A percentile compares a stretch with the other conserved stretches of the same genome.
These are phyloP conservation scores for Tenthredo mesomela DNA, from an alignment of 2,888 invertebrate species.

Conservation along the genomic window DNA sequence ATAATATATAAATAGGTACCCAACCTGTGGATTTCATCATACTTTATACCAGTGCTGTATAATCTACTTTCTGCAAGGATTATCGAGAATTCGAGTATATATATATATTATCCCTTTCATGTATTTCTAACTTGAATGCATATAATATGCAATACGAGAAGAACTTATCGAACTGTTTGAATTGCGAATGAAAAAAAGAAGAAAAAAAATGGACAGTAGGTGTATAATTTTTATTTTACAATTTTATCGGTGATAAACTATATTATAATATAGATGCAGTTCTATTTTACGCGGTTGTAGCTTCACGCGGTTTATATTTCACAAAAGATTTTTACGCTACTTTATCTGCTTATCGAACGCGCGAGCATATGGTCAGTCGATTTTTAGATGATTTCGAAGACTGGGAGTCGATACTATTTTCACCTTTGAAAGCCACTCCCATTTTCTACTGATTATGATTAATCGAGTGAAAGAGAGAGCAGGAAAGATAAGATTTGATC, in stretches of 20 bases:
- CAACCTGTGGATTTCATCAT: constrained; percentile 23
- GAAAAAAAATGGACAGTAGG: neutral
- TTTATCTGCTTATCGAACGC: neutral
- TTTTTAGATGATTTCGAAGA: neutral
- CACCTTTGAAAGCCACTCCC: neutral
- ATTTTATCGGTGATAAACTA: neutral
- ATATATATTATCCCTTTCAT: neutral
- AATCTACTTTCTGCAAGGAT: neutral
- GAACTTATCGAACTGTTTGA: neutral
- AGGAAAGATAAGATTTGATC: neutral
- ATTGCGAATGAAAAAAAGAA: neutral
- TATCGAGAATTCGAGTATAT: neutral
- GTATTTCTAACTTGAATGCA: neutral
- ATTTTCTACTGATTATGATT: neutral
- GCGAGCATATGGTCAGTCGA: neutral
- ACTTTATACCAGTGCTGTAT: neutral
- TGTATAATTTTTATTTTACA: neutral
- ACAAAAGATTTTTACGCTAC: neutral
- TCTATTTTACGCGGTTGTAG: neutral
- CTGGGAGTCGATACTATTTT: neutral
- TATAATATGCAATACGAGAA: neutral
- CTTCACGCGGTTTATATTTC: neutral
- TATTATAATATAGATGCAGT: neutral
- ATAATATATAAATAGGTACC: neutral
- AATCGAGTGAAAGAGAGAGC: neutral